Conservation (phyloP, 2,797 vertebrate genomes). For the Psittacula derbiana region DNA sequence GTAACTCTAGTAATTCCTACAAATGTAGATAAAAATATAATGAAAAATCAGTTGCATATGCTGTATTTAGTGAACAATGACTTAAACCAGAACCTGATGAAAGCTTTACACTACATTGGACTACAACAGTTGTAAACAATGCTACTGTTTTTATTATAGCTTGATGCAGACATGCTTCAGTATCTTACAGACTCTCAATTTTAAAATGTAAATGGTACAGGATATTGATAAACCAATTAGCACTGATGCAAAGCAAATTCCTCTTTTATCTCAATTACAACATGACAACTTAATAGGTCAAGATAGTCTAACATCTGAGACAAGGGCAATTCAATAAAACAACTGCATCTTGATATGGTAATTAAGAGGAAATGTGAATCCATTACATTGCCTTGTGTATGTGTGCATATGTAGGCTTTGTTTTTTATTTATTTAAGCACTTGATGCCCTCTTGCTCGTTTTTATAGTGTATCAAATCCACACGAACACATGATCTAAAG, state of each 20-base stretch:
- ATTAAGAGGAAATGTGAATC: conserved; percentile 83
- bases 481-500: background rate
- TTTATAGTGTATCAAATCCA: conserved; percentile 55
- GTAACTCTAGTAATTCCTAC: background rate
- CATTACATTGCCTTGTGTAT: conserved; percentile 70
- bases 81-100: conserved; percentile 36
- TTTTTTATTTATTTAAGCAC: conserved; percentile 59
- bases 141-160: conserved; percentile 66
- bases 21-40: conserved; percentile 26
- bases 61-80: conserved; percentile 54
- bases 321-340: conserved; percentile 84
- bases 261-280: conserved; percentile 87
- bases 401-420: background rate
- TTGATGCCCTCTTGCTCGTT: conserved; percentile 59
- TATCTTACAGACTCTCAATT: conserved; percentile 76
- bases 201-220: conserved; percentile 83
- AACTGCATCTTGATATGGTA: conserved; percentile 83
- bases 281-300: conserved; percentile 87
- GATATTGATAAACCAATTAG: conserved; percentile 89
- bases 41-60: conserved; percentile 27
- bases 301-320: conserved; percentile 85
- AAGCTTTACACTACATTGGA: conserved; percentile 32
- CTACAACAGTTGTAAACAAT: conserved; percentile 38
- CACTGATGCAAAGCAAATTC: conserved; percentile 85
- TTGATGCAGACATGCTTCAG: conserved; percentile 71